Percentiles rank a stretch among this genome's conserved stretches.
Evolutionary conservation across 2,113 vertebrate genomes (phyloP).

Genomic region (Riparia riparia): DNA sequence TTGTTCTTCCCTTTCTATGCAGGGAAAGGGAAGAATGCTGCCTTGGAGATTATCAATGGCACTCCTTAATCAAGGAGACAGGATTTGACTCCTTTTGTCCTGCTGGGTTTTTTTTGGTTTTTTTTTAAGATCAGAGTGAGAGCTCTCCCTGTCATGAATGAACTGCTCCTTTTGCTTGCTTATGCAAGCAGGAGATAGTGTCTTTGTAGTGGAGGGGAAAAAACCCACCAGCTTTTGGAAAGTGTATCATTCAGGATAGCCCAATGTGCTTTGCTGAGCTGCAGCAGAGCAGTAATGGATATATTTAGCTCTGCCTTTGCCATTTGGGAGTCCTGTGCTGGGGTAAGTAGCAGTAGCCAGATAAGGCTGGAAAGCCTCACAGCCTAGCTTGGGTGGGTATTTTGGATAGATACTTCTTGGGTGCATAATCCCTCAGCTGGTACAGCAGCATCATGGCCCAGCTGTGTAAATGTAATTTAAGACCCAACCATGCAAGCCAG

Average conservation of each 20-base stretch:
- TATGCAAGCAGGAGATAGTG: background rate
- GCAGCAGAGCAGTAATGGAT: background rate
- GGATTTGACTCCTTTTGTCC: constrained; percentile 31
- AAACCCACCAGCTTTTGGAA: background rate
- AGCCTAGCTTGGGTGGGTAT: background rate
- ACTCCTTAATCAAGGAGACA: constrained; percentile 6
- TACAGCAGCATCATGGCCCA: background rate
- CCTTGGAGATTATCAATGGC: background rate
- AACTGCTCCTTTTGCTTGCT: background rate
- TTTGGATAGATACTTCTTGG: background rate
- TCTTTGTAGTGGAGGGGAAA: background rate
- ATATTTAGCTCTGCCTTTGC: constrained; percentile 29
- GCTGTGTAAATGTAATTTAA: background rate
- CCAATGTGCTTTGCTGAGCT: background rate
- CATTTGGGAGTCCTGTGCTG: background rate
- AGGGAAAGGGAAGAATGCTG: background rate
- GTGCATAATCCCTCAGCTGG: background rate
- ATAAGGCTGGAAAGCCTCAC: background rate
- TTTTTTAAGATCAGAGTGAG: background rate
- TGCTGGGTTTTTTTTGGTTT: background rate
- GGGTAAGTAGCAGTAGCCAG: background rate
- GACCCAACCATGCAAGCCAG: background rate
- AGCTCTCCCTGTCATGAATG: background rate
- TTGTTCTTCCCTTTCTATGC: background rate
- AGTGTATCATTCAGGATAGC: background rate